Conservation (phyloP, 2,113 vertebrate genomes). For the Lepidothrix coronata region DNA sequence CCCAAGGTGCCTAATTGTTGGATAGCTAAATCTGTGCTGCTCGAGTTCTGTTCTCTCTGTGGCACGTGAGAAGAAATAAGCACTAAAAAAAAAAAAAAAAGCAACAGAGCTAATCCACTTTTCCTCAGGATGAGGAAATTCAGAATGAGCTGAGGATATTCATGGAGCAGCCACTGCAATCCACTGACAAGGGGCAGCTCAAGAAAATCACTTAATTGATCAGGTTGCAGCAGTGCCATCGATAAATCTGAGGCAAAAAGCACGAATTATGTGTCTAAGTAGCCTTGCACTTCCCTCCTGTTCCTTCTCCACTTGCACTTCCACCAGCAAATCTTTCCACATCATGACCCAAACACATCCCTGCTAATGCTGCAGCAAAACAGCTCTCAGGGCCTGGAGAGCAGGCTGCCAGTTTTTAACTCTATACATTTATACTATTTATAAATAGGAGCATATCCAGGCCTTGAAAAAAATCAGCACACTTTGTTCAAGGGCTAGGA, state of each 20-base stretch:
- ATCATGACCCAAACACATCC: neutral
- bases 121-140: neutral
- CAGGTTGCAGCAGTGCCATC: neutral
- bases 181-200: neutral
- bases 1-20: neutral
- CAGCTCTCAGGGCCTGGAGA: neutral
- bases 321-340: neutral
- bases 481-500: neutral
- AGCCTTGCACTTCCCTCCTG: neutral
- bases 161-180: neutral
- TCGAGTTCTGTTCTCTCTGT: neutral
- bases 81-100: neutral
- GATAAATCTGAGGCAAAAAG: neutral
- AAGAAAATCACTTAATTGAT: neutral
- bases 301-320: neutral
- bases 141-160: neutral
- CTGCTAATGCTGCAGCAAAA: neutral
- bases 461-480: neutral
- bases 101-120: neutral
- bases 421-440: neutral
- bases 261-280: neutral
- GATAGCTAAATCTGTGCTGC: neutral
- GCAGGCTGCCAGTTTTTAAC: neutral
- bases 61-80: neutral
- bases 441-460: neutral